Evolutionary conservation across 2,888 invertebrate species (phyloP).

Genomic region (Fragum whitleyi): DNA sequence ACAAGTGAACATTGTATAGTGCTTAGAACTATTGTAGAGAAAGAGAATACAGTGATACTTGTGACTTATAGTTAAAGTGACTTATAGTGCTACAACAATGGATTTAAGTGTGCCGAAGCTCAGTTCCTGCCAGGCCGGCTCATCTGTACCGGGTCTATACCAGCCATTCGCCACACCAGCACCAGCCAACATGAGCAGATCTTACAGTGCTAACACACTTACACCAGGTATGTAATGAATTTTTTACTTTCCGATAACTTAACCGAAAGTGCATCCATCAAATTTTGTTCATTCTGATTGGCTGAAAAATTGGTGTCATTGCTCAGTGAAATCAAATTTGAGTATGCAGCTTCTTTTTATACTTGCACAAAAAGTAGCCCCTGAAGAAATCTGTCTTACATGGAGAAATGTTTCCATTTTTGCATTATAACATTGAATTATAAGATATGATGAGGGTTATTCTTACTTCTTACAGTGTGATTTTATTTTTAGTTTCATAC

Average conservation of each 20-base stretch:
- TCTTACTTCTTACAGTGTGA: too few species aligned
- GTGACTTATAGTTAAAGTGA: neutral
- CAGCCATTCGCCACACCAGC: conserved; percentile 57
- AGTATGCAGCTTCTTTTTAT: too few species aligned
- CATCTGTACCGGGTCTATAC: conserved; percentile 26
- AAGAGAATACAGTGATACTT: neutral
- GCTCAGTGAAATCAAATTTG: too few species aligned
- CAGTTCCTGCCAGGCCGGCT: neutral
- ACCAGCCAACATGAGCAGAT: conserved; percentile 48
- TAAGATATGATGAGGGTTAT: too few species aligned
- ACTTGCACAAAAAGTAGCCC: too few species aligned
- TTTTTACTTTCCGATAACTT: too few species aligned
- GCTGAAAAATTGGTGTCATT: too few species aligned
- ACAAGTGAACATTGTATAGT: neutral
- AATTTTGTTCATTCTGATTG: too few species aligned
- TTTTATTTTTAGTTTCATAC: too few species aligned
- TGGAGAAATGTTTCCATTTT: too few species aligned
- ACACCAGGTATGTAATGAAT: conserved; percentile 49
- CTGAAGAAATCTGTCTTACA: too few species aligned
- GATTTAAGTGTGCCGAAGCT: conserved; percentile 27
- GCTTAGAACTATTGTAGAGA: neutral
- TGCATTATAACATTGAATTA: too few species aligned
- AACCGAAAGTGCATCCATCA: neutral
- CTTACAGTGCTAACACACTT: conserved; percentile 50
- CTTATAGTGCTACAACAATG: conserved; percentile 1